Base-by-base conservation (phyloP, 2,888 invertebrate species). In the Drosophila stalkeri region DNA sequence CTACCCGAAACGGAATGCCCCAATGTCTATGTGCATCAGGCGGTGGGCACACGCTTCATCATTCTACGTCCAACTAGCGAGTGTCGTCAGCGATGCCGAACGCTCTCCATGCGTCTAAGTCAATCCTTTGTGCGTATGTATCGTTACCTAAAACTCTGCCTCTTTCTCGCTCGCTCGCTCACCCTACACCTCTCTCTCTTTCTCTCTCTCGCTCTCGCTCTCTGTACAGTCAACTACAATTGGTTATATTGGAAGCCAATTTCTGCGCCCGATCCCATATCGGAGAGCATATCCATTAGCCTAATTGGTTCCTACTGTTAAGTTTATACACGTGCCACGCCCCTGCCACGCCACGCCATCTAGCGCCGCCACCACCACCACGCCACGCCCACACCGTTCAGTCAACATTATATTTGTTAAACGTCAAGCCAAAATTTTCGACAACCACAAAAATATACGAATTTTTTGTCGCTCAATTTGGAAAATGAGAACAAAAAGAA, bases 1-100 rank as follows among this genome's bases (percentile, higher is more conserved):
- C 92, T 97, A 92, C 97, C 97, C 12, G 95, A 96, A 86, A 96
- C 97, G 14, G 97, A 97, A 92, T 97, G 97, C 91, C 96, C 96
- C 81, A 96, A 96, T 92, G 95, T 97, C 60, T 96, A 97, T 92
- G 90, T 97, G 16, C 94, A 96, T 75, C 96, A 96, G 91, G 95
- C 96, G 12, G 95, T 94, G 90, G 98, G 98, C 14, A 94, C 95
- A 61, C 94, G 97, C 86, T 94, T 95, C 61, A 94, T 98, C 73
- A 94, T 96, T 64, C 92, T 98, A 66, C 94, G 95, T 75, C 97
- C 98, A n/a, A 96, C 97, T 44, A 94, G 94, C 67, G 96, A 97
- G 91, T 98, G 98, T 90, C 94, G 94, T 77, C 93, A 94, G 75
- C 94, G 95, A 61, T 98, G 98, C 91, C 95, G 94, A 88, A 94